Conservation (phyloP, 1,140 invertebrate species). For the Bathynomus jamesi region DNA sequence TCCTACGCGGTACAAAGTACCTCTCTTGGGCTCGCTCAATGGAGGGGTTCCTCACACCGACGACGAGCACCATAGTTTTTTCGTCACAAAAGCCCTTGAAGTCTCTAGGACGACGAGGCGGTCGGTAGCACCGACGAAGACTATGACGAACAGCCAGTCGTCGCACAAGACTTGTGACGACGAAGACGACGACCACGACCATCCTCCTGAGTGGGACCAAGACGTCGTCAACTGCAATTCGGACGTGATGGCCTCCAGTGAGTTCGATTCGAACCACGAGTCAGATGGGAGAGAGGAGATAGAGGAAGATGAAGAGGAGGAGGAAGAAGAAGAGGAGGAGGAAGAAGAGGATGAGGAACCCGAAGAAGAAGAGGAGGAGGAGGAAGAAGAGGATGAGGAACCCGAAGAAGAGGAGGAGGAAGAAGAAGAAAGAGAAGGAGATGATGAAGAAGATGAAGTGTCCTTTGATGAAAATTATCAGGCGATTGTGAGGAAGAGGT, state of each 20-base stretch:
- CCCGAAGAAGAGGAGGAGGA: neutral
- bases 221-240: slow-evolving; percentile 22
- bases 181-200: too few species aligned
- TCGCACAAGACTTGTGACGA: too few species aligned
- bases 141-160: neutral
- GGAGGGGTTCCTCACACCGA: slow-evolving; percentile 10
- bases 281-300: slow-evolving; percentile 27
- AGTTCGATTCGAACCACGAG: slow-evolving; percentile 35
- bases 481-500: neutral
- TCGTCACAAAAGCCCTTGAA: slow-evolving; percentile 15
- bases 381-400: neutral
- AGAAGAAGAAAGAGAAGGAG: neutral
- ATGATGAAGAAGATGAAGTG: neutral
- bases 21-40: slow-evolving; percentile 17
- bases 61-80: slow-evolving; percentile 16
- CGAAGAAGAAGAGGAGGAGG: neutral
- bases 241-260: slow-evolving; percentile 35
- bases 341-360: neutral
- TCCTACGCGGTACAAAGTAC: slow-evolving; percentile 18
- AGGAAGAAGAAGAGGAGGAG: neutral
- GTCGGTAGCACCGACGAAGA: neutral
- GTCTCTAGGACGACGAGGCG: neutral
- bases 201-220: neutral
- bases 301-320: slow-evolving; percentile 15
- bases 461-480: neutral